These are phyloP conservation scores for Poliocrania exsul DNA, from an alignment of 2,797 vertebrate genomes.

Conservation along the genomic window DNA sequence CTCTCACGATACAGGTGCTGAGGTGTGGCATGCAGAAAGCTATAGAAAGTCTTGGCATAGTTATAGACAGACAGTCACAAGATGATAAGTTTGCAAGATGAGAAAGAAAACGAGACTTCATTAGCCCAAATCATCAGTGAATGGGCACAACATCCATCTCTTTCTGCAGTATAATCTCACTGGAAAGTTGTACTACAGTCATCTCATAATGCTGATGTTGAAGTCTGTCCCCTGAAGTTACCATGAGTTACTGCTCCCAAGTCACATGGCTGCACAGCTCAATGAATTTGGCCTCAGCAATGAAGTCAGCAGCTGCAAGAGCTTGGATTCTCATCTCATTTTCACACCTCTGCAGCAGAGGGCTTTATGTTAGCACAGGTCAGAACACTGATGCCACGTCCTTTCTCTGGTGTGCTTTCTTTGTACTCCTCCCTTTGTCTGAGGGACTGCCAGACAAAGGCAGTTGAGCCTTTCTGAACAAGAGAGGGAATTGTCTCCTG, in stretches of 20 bases:
- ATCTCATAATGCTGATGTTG: neutral
- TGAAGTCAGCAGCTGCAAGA: neutral
- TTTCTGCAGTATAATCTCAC: accelerated
- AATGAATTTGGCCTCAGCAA: neutral
- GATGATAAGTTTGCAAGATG: neutral
- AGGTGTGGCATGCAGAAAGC: neutral
- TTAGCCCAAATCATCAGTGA: neutral
- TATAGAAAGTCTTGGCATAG: neutral
- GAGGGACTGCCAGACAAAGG: neutral
- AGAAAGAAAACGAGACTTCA: neutral
- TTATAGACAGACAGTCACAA: neutral
- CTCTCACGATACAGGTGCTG: neutral
- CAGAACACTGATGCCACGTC: neutral
- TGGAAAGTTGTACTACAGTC: neutral
- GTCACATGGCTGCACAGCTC: neutral
- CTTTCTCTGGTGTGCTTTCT: neutral
- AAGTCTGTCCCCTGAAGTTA: neutral
- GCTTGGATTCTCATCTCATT: neutral
- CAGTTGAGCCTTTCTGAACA: neutral
- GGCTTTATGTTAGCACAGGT: neutral
- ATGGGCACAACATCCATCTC: neutral
- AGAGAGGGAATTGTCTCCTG: neutral
- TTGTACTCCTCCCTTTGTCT: neutral
- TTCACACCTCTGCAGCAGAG: neutral
- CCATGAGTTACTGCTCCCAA: neutral